Conservation (phyloP, 2,888 invertebrate species). For the Idaea straminata region DNA sequence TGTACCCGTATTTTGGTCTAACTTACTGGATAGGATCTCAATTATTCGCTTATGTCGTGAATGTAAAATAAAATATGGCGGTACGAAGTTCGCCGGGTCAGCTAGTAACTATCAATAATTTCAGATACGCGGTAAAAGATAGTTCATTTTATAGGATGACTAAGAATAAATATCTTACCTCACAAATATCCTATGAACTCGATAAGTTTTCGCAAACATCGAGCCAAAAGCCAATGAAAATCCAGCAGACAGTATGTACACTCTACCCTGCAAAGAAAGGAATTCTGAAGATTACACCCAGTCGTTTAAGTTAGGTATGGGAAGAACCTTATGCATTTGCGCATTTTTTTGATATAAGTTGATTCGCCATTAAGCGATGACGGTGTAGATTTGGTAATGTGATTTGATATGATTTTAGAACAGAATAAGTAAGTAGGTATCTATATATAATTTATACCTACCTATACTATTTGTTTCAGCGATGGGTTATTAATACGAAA, state of each 20-base stretch:
- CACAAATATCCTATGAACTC: slow-evolving; percentile 95
- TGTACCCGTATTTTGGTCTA: too few species aligned
- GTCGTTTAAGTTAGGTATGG: not conserved
- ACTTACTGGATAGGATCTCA: too few species aligned
- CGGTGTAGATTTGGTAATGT: not conserved
- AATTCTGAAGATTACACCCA: slow-evolving; percentile 14
- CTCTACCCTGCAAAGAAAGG: slow-evolving; percentile 84
- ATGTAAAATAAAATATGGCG: too few species aligned
- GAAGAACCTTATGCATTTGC: not conserved
- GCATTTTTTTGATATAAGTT: not conserved
- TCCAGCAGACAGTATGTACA: slow-evolving; percentile 93
- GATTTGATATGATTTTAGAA: not conserved
- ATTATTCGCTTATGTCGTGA: too few species aligned
- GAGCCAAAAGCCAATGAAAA: slow-evolving; percentile 96
- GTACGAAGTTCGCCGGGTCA: too few species aligned
- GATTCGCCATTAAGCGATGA: slow-evolving; percentile 3
- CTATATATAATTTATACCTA: too few species aligned
- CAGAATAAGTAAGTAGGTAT: too few species aligned
- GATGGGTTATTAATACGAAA: too few species aligned
- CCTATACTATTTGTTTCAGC: too few species aligned
- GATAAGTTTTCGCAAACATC: slow-evolving; percentile 96
- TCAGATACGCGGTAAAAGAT: too few species aligned
- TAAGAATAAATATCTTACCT: slow-evolving; percentile 51
- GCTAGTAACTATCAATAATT: too few species aligned
- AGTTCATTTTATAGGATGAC: not conserved